phyloP scores from a whole-genome alignment of 2,113 vertebrate species.

The Camelus dromedarius region DNA sequence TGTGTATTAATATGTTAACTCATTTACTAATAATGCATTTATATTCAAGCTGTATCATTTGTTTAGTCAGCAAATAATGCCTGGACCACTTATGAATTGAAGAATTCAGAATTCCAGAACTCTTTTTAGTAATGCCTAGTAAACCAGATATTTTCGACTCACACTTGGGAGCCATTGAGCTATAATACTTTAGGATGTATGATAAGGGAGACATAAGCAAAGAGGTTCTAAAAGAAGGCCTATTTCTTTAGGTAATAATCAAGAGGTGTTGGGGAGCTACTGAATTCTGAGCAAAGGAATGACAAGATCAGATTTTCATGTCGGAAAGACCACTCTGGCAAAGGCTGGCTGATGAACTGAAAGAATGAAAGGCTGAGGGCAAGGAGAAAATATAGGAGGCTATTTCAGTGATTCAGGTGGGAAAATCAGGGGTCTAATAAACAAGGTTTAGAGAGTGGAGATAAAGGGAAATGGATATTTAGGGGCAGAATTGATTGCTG shows the following conservation, averaged over 20 bases:
- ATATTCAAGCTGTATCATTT: not conserved
- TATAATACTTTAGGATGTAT: not conserved
- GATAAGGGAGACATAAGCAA: not conserved
- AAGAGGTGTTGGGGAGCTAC: not conserved
- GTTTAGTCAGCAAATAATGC: conserved; percentile 15
- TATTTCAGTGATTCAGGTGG: not conserved
- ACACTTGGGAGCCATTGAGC: not conserved
- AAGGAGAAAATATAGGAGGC: not conserved
- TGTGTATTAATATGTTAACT: not conserved
- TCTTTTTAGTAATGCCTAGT: not conserved
- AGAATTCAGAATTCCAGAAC: not conserved
- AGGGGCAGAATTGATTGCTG: not conserved
- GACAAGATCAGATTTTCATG: conserved; percentile 4
- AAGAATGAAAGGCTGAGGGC: not conserved
- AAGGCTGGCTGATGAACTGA: not conserved
- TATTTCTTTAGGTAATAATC: not conserved
- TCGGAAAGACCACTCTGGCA: conserved; percentile 12
- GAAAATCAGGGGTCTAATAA: not conserved
- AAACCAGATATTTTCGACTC: not conserved
- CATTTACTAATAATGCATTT: not conserved
- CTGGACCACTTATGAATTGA: not conserved
- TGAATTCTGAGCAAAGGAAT: conserved; percentile 11
- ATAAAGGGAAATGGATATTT: not conserved
- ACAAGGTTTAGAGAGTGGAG: not conserved
- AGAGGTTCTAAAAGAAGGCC: not conserved